A percentile compares a stretch with the other conserved stretches of the same genome.
phyloP scores from a whole-genome alignment of 2,888 invertebrate genomes.

The Dolichopus griseipennis region DNA sequence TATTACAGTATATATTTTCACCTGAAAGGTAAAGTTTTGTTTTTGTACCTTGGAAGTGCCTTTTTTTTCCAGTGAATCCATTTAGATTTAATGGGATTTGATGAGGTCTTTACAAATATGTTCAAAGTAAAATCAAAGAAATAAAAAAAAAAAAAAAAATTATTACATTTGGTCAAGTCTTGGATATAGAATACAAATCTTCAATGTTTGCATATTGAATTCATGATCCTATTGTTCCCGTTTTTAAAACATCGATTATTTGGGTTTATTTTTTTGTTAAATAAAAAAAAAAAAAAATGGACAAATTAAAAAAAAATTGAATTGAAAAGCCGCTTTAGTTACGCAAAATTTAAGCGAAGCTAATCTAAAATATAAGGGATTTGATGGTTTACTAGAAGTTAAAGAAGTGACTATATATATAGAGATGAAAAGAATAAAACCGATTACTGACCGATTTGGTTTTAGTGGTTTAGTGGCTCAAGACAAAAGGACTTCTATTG shows the following conservation, averaged over 20 bases:
- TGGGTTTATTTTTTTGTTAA: no score
- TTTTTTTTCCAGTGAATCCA: no score
- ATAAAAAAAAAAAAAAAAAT: no score
- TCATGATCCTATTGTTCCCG: background rate
- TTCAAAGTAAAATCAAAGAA: no score
- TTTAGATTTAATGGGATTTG: no score
- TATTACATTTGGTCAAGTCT: no score
- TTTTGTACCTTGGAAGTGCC: background rate
- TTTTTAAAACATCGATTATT: no score
- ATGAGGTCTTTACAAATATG: no score
- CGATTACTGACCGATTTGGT: background rate
- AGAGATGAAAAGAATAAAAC: background rate
- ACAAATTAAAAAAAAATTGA: background rate
- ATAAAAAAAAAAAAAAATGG: no score
- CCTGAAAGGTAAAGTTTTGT: background rate
- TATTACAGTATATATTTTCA: constrained; percentile 2
- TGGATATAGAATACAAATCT: no score
- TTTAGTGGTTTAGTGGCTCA: background rate
- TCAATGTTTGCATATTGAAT: background rate
- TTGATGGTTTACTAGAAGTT: background rate
- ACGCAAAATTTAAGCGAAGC: background rate
- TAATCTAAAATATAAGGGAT: background rate
- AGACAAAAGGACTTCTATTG: background rate
- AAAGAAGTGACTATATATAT: no score
- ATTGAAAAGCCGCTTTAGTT: background rate